A percentile compares a stretch with the other conserved stretches of the same genome.
These are phyloP conservation scores for Ophioninae sp. DNA, from an alignment of 2,888 invertebrate genomes.

Conservation along the genomic window DNA sequence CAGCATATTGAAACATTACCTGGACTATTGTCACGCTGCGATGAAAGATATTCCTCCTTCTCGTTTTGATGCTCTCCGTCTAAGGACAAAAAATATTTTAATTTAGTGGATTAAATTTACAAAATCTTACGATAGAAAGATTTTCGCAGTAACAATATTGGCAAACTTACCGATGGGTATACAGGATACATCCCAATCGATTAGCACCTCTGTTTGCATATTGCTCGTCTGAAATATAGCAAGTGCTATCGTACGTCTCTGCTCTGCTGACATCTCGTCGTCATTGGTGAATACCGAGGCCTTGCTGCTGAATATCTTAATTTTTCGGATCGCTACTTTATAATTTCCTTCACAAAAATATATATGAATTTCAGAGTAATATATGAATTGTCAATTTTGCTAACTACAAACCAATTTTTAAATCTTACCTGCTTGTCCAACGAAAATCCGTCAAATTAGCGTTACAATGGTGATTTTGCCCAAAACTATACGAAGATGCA, in stretches of 20 bases:
- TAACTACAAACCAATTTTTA: background rate
- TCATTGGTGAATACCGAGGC: too few relatives aligned
- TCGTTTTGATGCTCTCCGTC: too few relatives aligned
- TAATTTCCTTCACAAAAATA: background rate
- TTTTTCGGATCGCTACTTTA: background rate
- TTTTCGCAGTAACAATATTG: background rate
- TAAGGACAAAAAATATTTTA: too few relatives aligned
- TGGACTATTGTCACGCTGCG: too few relatives aligned
- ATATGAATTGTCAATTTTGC: background rate
- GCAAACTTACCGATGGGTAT: background rate
- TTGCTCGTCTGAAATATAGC: too few relatives aligned
- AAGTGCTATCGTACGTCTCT: too few relatives aligned
- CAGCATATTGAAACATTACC: too few relatives aligned
- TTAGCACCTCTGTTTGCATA: too few relatives aligned
- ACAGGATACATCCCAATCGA: background rate
- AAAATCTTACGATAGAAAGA: background rate
- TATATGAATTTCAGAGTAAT: background rate
- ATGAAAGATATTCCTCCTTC: background rate
- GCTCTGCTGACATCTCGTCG: too few relatives aligned
- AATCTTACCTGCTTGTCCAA: background rate
- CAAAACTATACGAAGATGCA: too few relatives aligned
- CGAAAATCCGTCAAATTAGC: too few relatives aligned
- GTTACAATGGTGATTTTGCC: too few relatives aligned
- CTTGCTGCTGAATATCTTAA: background rate
- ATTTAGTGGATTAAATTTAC: background rate